These are phyloP conservation scores for Agrypnus murinus DNA, from an alignment of 2,888 invertebrate genomes.

Conservation along the genomic window DNA sequence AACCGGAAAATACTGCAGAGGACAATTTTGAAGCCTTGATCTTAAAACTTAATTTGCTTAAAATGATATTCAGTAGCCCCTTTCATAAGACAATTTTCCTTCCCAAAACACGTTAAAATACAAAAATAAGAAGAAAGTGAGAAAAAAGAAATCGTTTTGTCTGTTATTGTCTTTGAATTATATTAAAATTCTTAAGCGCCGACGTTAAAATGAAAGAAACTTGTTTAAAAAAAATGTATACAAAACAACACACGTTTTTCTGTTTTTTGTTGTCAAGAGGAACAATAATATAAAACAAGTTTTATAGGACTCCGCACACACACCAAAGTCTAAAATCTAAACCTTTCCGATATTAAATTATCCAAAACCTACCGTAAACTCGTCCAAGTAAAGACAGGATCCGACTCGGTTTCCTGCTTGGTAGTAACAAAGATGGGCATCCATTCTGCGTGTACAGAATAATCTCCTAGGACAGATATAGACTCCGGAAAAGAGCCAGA, in stretches of 20 bases:
- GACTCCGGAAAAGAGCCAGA: conserved; percentile 49
- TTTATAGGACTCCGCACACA: neutral
- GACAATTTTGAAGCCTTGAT: too few species aligned
- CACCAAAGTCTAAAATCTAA: conserved; percentile 13
- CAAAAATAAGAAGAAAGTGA: too few species aligned
- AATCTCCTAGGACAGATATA: conserved; percentile 47
- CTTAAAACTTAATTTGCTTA: too few species aligned
- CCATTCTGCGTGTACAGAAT: conserved; percentile 42
- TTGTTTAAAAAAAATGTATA: neutral
- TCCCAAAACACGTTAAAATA: too few species aligned
- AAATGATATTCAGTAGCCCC: too few species aligned
- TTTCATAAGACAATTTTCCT: too few species aligned
- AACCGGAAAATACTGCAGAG: too few species aligned
- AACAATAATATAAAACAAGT: neutral
- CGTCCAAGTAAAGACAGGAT: conserved; percentile 14
- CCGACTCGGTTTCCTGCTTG: conserved; percentile 21
- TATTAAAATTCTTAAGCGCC: too few species aligned
- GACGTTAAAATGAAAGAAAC: too few species aligned
- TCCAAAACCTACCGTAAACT: conserved; percentile 35
- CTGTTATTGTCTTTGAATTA: too few species aligned
- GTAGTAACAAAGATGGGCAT: conserved; percentile 40
- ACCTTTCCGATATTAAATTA: conserved; percentile 28
- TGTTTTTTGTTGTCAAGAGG: neutral
- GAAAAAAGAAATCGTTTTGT: too few species aligned
- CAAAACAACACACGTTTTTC: neutral